Base-by-base conservation (phyloP, 2,113 vertebrate species). In the Calyptommatus sinebrachiatus region DNA sequence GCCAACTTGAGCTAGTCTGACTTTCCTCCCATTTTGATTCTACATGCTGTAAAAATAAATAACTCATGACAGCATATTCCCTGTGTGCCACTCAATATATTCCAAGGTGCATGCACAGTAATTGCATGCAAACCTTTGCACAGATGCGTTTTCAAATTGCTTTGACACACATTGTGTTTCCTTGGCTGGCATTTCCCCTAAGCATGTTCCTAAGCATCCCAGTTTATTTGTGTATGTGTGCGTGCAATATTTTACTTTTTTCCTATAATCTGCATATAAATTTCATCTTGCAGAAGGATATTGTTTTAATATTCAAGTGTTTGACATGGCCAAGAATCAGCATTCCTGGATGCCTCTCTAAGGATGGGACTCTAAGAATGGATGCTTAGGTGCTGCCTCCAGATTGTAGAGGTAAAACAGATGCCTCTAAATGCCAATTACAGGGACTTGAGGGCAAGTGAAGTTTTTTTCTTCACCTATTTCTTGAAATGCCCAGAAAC, bases 121-220 rank as follows among this genome's bases (percentile, higher is more conserved):
- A 69, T 63, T 53, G 71, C 71, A 62, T 78, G 53, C 63, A 69
- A 69, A 69, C 71, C 50, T 50, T 48, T 73, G 76, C 81, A 62
- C 71, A 69, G 71, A 69, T 78, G 71, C 69, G 53, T 78, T 73
- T 74, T n/a, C 50, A 69, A 63, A 74, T 78, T 62, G 71, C 35
- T 74, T 78, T 69, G 71, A 63, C 63, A 74, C 22, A 41, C 45
- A 41, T 78, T 41, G 35, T 41, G 35, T 35, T n/a, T 73, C 53
- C 53, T 63, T 69, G 71, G 76, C 63, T 69, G 35, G 69, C 69
- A 20, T 31, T 28, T 11, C 7, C 31, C 29, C 28, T 46, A 9
- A 50, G 14, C 50, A 57, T 57, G 53, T 18, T 57, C 53, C 16
- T 57, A 57, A 57, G 18, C 53, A 57, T 57, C 53, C 50, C 9